These are phyloP conservation scores for Pachypeltis micranthus DNA, from an alignment of 1,140 invertebrate genomes.

Conservation along the genomic window DNA sequence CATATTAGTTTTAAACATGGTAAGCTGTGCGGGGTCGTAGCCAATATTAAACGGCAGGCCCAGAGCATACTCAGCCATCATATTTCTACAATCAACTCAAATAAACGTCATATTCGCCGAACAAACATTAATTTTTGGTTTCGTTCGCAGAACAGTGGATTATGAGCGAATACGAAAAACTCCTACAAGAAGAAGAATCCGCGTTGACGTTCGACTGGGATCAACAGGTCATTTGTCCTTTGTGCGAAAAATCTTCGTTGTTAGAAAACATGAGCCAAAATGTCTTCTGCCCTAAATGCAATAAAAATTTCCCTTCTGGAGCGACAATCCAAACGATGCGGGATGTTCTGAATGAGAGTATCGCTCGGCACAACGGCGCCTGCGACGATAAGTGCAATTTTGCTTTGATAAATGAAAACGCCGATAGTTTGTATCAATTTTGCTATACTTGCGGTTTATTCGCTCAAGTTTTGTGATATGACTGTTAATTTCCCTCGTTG, in stretches of 20 bases:
- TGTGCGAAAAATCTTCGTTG: slow-evolving; percentile 12
- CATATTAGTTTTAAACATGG: no score
- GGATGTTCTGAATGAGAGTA: slow-evolving; percentile 27
- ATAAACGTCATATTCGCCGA: background rate
- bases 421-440: slow-evolving; percentile 26
- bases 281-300: slow-evolving; percentile 17
- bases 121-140: slow-evolving; percentile 25
- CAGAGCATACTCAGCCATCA: background rate
- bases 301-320: background rate
- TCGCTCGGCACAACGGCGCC: slow-evolving; percentile 30
- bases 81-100: background rate
- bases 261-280: slow-evolving; percentile 4
- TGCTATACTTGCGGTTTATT: slow-evolving; percentile 9
- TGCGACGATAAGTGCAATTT: slow-evolving; percentile 27
- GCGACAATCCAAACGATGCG: background rate
- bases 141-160: slow-evolving; percentile 30
- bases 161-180: slow-evolving; percentile 33
- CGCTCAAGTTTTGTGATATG: slow-evolving; percentile 6
- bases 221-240: slow-evolving; percentile 22
- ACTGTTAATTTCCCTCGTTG: no score
- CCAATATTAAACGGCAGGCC: no score
- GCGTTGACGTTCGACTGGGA: slow-evolving; percentile 21
- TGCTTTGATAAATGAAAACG: slow-evolving; percentile 25
- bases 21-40: no score
- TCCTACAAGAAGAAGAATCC: slow-evolving; percentile 31